These are phyloP conservation scores for Rhizoglyphus robini DNA, from an alignment of 1,140 invertebrate genomes.

Conservation along the genomic window DNA sequence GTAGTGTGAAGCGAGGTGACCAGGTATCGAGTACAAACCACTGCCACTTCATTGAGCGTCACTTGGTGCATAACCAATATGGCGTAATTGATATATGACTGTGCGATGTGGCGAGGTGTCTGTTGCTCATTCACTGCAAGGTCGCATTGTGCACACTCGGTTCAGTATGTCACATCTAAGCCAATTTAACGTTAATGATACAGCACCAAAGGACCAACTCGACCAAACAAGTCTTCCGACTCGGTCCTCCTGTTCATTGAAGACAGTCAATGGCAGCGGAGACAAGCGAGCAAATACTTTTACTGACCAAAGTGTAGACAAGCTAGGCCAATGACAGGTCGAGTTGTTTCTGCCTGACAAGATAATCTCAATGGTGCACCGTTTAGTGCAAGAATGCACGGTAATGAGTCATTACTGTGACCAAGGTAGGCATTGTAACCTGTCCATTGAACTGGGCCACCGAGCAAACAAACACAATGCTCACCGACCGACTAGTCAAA, in stretches of 20 bases:
- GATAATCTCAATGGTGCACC: conserved; percentile 8
- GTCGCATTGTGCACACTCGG: neutral
- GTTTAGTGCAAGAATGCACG: neutral
- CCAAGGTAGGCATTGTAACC: neutral
- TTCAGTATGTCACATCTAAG: neutral
- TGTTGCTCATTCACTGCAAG: neutral
- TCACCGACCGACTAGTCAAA: neutral
- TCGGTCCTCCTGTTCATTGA: neutral
- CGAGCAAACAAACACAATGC: neutral
- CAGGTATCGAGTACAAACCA: neutral
- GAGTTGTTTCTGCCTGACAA: conserved; percentile 9
- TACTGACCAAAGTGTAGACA: neutral
- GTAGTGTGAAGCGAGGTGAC: neutral
- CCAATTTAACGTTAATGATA: conserved; percentile 12
- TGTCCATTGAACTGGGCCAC: neutral
- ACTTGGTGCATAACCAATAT: neutral
- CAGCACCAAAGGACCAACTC: too few species aligned
- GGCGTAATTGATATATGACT: neutral
- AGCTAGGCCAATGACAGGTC: neutral
- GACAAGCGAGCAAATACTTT: neutral
- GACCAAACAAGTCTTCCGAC: conserved; percentile 5
- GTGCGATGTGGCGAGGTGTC: neutral
- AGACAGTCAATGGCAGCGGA: neutral
- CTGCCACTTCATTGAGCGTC: neutral
- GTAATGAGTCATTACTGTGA: neutral